Conservation (phyloP, 2,113 vertebrate genomes). For the Gambusia holbrooki region DNA sequence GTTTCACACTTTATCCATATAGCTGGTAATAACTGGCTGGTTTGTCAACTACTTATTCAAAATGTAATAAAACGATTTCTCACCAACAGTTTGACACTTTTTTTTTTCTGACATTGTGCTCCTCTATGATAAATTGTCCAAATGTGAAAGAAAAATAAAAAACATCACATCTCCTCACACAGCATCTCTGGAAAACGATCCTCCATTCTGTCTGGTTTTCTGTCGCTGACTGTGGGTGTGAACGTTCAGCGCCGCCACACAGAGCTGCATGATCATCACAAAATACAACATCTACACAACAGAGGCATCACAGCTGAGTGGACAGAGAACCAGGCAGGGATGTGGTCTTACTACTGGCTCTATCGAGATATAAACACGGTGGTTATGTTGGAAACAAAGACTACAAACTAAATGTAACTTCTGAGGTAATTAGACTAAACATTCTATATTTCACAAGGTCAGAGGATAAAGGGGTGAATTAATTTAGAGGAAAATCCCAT, state of each 20-base stretch:
- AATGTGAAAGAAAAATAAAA: not conserved
- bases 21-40: not conserved
- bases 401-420: not conserved
- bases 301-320: not conserved
- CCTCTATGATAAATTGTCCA: not conserved
- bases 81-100: not conserved
- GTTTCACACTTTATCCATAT: no score
- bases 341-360: not conserved
- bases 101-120: not conserved
- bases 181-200: not conserved
- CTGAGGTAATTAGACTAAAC: not conserved
- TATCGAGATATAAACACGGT: slow-evolving; percentile 6
- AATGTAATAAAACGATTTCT: not conserved
- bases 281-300: not conserved
- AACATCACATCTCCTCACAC: not conserved
- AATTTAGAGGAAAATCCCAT: no score
- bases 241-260: not conserved
- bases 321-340: not conserved
- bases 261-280: not conserved
- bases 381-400: not conserved
- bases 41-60: not conserved
- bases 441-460: not conserved
- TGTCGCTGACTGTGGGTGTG: not conserved
- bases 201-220: not conserved
- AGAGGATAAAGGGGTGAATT: not conserved